These are phyloP conservation scores for Drosophila ezoana DNA, from an alignment of 2,888 invertebrate genomes.

Conservation along the genomic window DNA sequence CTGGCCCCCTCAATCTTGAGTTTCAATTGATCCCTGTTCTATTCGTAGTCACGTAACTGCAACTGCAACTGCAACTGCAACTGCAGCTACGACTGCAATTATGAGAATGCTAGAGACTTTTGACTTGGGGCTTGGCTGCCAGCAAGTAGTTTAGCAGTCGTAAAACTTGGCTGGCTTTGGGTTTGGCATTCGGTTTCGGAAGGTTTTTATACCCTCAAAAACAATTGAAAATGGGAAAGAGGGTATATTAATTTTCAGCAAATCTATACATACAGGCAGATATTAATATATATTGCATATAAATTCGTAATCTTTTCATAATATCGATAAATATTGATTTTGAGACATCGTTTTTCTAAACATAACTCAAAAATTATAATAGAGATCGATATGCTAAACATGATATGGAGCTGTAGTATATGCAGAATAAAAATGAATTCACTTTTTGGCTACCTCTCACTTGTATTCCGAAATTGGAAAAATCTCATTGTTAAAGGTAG, in stretches of 20 bases:
- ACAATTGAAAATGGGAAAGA: neutral
- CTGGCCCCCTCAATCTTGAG: neutral
- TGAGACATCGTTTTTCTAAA: too few species aligned
- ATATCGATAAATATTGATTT: too few species aligned
- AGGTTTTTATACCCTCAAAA: neutral
- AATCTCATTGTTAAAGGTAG: too few species aligned
- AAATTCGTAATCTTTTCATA: too few species aligned
- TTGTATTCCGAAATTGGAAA: too few species aligned
- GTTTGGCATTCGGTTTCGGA: conserved; percentile 26
- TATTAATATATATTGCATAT: too few species aligned
- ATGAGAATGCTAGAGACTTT: conserved; percentile 41
- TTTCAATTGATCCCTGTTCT: conserved; percentile 12
- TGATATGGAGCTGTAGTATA: too few species aligned
- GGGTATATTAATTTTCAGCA: neutral
- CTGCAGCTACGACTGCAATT: conserved; percentile 23
- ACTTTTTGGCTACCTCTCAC: too few species aligned
- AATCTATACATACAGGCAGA: too few species aligned
- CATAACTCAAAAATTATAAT: too few species aligned
- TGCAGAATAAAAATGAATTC: too few species aligned
- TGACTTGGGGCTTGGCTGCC: conserved; percentile 12
- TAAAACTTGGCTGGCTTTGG: conserved; percentile 47
- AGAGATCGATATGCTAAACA: too few species aligned
- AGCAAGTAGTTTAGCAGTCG: conserved; percentile 40
- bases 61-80: conserved; percentile 44
- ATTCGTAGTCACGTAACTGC: conserved; percentile 56